Percentiles rank a stretch among this genome's conserved stretches.
These are phyloP conservation scores for Sitodiplosis mosellana DNA, from an alignment of 1,140 invertebrate species.

Conservation along the genomic window DNA sequence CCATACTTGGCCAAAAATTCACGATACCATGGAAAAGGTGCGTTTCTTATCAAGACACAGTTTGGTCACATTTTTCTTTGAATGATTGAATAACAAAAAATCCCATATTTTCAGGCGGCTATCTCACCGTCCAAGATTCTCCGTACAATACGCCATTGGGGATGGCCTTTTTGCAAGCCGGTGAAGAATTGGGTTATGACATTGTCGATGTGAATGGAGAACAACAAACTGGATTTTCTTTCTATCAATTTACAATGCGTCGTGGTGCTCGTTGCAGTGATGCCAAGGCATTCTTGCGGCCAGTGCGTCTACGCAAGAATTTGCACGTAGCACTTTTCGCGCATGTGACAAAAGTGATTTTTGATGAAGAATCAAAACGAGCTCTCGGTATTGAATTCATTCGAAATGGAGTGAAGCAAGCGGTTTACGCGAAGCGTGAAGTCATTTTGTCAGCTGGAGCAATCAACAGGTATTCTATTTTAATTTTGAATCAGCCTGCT, in stretches of 20 bases:
- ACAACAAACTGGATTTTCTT: conserved; percentile 61
- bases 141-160: conserved; percentile 69
- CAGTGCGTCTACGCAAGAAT: conserved; percentile 48
- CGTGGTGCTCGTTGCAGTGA: conserved; percentile 56
- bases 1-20: conserved; percentile 54
- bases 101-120: conserved; percentile 56
- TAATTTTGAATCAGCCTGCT: too few relatives aligned
- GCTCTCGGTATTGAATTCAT: conserved; percentile 65
- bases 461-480: too few relatives aligned
- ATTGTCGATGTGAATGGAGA: conserved; percentile 58
- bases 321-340: conserved; percentile 55
- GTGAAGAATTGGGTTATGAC: conserved; percentile 77
- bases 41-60: neutral
- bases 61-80: neutral
- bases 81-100: too few relatives aligned
- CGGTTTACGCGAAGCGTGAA: conserved; percentile 50
- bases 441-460: conserved; percentile 63
- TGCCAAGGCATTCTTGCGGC: conserved; percentile 63
- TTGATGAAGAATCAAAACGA: conserved; percentile 46
- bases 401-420: conserved; percentile 39
- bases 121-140: conserved; percentile 58
- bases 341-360: conserved; percentile 57
- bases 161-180: conserved; percentile 68
- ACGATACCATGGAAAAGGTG: conserved; percentile 50
- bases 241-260: conserved; percentile 68